phyloP scores from a whole-genome alignment of 2,113 vertebrate genomes.

The Mus musculus region DNA sequence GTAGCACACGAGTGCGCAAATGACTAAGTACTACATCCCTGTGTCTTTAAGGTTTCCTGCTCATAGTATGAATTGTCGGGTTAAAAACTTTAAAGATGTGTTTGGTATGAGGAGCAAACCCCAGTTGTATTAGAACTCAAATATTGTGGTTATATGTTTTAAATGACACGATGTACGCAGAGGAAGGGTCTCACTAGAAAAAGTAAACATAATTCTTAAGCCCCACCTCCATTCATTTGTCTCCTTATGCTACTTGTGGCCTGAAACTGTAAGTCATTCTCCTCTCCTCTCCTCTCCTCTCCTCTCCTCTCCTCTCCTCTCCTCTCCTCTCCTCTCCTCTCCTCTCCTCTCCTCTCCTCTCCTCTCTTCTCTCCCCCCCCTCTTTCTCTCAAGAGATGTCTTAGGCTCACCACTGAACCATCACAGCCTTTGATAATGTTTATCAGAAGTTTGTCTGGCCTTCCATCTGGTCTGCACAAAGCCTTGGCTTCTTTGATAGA shows the following conservation, averaged over 20 bases:
- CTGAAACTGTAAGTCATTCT: not conserved
- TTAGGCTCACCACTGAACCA: not conserved
- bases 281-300: too few relatives aligned
- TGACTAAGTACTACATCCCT: not conserved
- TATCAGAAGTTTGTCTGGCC: conserved; percentile 35
- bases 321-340: too few relatives aligned
- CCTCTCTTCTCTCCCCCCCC: not conserved
- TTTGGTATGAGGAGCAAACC: conserved; percentile 41
- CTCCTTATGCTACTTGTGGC: conserved; percentile 22
- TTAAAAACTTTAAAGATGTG: conserved; percentile 49
- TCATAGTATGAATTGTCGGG: not conserved
- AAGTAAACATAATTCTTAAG: not conserved
- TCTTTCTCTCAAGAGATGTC: conserved; percentile 2
- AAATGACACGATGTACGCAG: not conserved
- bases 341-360: too few relatives aligned
- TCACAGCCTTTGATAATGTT: conserved; percentile 24
- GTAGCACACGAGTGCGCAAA: not conserved
- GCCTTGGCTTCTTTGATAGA: conserved; percentile 29
- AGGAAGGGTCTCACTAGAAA: conserved; percentile 62
- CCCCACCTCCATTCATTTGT: not conserved
- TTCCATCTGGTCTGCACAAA: conserved; percentile 52
- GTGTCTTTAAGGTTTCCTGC: conserved; percentile 44
- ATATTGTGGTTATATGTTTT: conserved; percentile 50
- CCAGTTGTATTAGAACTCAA: conserved; percentile 11
- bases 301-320: too few relatives aligned